Conservation (phyloP, 2,797 vertebrate species). For the Gymnocypris eckloni region DNA sequence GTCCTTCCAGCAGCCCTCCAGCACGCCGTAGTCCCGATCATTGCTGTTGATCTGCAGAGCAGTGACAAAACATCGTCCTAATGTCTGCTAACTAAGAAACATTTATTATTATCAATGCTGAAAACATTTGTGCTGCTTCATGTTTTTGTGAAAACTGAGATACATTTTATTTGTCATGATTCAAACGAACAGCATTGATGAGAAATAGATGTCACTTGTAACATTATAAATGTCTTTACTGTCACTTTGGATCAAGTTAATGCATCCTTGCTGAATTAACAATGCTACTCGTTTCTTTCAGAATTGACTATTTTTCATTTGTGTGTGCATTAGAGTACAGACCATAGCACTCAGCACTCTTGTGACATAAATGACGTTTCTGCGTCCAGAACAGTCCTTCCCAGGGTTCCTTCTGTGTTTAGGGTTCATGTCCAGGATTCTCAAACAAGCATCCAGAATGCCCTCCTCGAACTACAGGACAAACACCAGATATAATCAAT, state of each 20-base stretch:
- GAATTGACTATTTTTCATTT: not conserved
- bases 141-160: not conserved
- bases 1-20: slow-evolving; percentile 86
- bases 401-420: slow-evolving; percentile 82
- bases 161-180: too few relatives aligned
- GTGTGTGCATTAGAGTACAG: slow-evolving; percentile 57
- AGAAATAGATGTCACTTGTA: not conserved
- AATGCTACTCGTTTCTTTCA: not conserved
- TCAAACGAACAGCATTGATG: not conserved
- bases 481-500: not conserved
- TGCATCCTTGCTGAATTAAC: not conserved
- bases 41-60: slow-evolving; percentile 89
- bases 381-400: slow-evolving; percentile 87
- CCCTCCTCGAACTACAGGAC: slow-evolving; percentile 87
- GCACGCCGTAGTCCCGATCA: slow-evolving; percentile 85
- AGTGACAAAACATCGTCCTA: not conserved
- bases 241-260: not conserved
- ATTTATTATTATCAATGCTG: not conserved
- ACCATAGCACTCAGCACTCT: slow-evolving; percentile 95
- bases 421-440: slow-evolving; percentile 88
- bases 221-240: not conserved
- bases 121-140: not conserved
- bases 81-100: not conserved
- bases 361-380: slow-evolving; percentile 87
- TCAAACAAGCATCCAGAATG: slow-evolving; percentile 86